Base-by-base conservation (phyloP, 2,797 vertebrate genomes). In the Enteromius radiatus region DNA sequence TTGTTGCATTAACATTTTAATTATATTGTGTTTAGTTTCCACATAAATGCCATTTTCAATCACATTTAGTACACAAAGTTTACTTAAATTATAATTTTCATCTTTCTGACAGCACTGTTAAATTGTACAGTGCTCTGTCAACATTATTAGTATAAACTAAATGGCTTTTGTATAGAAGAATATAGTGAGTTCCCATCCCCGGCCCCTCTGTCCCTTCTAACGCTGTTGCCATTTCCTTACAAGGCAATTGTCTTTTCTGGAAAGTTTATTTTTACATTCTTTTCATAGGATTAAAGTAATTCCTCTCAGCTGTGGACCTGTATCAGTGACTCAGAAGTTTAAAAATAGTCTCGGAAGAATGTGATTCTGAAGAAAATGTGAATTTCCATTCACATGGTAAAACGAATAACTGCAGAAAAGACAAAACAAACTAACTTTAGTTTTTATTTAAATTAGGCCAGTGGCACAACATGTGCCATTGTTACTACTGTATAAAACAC, bases 261-360 rank as follows among this genome's bases (percentile, higher is more conserved):
- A 90, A 88, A 87, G 84, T 38, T 87, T 90, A 89, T 88, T 89
- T 89, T 89, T 86, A 68, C 84, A 92, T 92, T 92, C 85, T 91
- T 93, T 87, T 84, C 88, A 70, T 41, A 63, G 88, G 88, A 92
- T 92, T 92, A 91, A 91, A 87, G 86, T 87, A 90, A 89, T 89
- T 92, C 87, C 84, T 86, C 86, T 90, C 82, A 90, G 89, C 85
- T 87, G 85, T 89, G 71, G 84, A 91, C 86, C 85, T 84, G 54
- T 81, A 85, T 89, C 86, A 56, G 68, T 78, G 88, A 84, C 85
- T 83, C 81, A 81, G 31, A 47, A 4, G 80, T 87, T 81, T 90
- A 92, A 88, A 92, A 92, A 93, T 92, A 93, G 87, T 87, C 56
- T 63, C 23, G 49, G 61, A 84, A 43, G 49, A 75, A 65, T 73